Evolutionary conservation across 2,888 invertebrate species (phyloP), one percentile per base, ranked within the genome.

Genomic region (Acrobasis repandana): DNA sequence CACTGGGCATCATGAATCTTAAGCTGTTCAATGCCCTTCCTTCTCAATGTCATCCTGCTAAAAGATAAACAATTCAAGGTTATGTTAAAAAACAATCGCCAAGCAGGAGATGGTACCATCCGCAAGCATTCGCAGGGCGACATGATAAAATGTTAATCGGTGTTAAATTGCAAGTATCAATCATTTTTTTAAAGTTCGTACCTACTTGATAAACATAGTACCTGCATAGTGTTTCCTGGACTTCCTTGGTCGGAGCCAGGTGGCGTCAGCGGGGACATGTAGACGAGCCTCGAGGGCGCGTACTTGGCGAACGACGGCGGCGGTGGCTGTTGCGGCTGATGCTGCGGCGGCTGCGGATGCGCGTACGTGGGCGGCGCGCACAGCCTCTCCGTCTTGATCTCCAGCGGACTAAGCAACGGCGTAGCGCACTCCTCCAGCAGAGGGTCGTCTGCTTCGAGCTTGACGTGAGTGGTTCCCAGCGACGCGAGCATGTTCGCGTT

Each of bases 181-280:
- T 8, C 9, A 9, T n/a, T 50, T 43, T 5, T n/a, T n/a, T 6
- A 2, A 11, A 43, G 43, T 43, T 5, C 49, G 11, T 36, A 54
- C 52, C 2, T 15, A 43, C 38, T 38, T 16, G 15, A 14, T 2
- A 43, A 54, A 16, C 20, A 54, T 2, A 54, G 83, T 87, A 93
- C 93, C 93, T 93, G 90, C 89, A 94, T 92, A 64, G 95, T 93
- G 83, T 95, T 95, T 66, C 95, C 95, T 11, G 96, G 96, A 73
- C 96, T 96, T 67, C 97, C 97, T 64, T 97, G 97, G 82, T 97
- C 97, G 61, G 97, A 97, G 82, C 96, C 96, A 69, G 97, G 97
- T 49, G 97, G 97, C 69, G 97, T 97, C 75, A 97, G 89, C 49
- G 97, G 97, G 49, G 97, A 96, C 83, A 96, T 96, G 88, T 97